phyloP scores from a whole-genome alignment of 1,140 invertebrate species.

The Druon quercuslanigerum region DNA sequence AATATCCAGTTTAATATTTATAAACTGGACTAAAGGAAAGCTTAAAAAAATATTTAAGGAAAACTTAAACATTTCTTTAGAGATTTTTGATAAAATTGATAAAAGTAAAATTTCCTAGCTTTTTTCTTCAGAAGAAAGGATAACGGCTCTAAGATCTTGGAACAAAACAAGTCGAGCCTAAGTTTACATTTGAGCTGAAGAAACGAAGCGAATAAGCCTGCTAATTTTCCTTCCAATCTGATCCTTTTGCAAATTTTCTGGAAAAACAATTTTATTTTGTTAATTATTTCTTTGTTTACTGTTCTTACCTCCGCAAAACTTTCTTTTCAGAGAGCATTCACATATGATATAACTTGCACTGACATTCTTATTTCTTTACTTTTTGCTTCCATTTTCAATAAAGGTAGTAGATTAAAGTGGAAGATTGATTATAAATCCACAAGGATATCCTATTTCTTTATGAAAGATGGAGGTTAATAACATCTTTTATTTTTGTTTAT shows the following conservation, averaged over 20 bases:
- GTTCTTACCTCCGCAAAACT: too few species aligned
- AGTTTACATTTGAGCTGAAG: not conserved
- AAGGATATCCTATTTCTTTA: not conserved
- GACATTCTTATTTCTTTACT: not conserved
- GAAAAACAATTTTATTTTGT: not conserved
- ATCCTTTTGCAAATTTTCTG: not conserved
- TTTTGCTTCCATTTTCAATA: not conserved
- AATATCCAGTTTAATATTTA: too few species aligned
- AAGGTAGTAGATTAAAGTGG: not conserved
- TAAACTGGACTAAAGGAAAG: too few species aligned
- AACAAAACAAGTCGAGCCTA: not conserved
- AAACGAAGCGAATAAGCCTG: not conserved
- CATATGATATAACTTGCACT: not conserved
- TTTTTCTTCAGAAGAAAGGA: not conserved
- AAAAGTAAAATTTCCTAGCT: too few species aligned
- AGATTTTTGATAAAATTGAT: too few species aligned
- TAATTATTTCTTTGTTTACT: too few species aligned
- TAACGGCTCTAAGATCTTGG: constrained; percentile 1
- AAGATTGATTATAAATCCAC: not conserved
- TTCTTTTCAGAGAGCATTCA: not conserved
- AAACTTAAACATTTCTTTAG: too few species aligned
- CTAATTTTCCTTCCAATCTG: not conserved
- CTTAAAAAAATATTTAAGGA: too few species aligned
- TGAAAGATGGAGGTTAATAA: not conserved
- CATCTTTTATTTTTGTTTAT: too few species aligned